Evolutionary conservation across 2,797 vertebrate genomes (phyloP).

Genomic region (Sebastes minor): DNA sequence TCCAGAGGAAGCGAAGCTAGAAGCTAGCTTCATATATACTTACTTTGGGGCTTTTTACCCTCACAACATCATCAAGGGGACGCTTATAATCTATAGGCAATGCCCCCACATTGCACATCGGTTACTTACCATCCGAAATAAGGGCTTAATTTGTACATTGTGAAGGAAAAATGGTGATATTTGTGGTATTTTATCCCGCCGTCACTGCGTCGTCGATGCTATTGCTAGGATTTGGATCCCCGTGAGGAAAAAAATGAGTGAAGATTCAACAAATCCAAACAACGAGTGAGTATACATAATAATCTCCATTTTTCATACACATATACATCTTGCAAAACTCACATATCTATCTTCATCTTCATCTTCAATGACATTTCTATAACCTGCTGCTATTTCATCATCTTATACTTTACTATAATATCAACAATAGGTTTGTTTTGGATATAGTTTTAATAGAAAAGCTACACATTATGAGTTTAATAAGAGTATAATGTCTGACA

Average conservation of each 20-base stretch:
- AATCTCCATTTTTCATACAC: neutral
- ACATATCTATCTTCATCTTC: neutral
- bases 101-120: no score
- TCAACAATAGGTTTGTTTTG: neutral
- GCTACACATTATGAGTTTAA: neutral
- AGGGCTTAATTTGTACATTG: slow-evolving; percentile 59
- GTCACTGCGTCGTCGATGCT: slow-evolving; percentile 88
- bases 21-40: slow-evolving; percentile 60
- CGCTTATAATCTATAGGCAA: no score
- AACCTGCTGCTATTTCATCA: slow-evolving; percentile 40
- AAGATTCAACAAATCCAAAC: slow-evolving; percentile 98
- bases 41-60: no score
- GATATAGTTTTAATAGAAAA: neutral
- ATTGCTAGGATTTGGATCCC: slow-evolving; percentile 89
- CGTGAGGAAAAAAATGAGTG: slow-evolving; percentile 98
- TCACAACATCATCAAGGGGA: no score
- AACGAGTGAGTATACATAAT: slow-evolving; percentile 88
- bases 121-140: slow-evolving; percentile 53
- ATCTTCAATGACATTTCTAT: slow-evolving; percentile 42
- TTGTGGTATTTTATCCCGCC: slow-evolving; percentile 89
- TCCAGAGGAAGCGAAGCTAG: slow-evolving; percentile 64
- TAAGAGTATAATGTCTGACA: neutral
- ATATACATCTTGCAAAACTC: slow-evolving; percentile 4
- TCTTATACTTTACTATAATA: slow-evolving; percentile 7
- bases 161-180: slow-evolving; percentile 92